Evolutionary conservation across 2,888 invertebrate genomes (phyloP).

Genomic region (Rhamphomyia laevipes): DNA sequence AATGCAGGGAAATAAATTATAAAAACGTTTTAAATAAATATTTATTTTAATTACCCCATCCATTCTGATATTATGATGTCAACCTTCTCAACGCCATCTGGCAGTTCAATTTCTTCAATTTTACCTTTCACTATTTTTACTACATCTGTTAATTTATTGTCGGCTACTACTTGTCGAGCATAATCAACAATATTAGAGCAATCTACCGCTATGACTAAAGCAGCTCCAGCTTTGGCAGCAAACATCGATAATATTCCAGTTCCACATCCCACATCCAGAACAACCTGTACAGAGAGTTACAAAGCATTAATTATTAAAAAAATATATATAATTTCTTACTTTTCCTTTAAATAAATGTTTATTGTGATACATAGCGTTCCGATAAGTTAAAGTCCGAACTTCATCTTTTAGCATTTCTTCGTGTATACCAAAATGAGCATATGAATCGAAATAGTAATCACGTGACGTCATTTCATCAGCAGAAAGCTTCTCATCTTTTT

Average conservation of each 20-base stretch:
- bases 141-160: slow-evolving; percentile 65
- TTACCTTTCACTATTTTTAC: slow-evolving; percentile 80
- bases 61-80: slow-evolving; percentile 82
- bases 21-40: background rate
- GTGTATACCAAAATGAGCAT: slow-evolving; percentile 99
- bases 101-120: slow-evolving; percentile 90
- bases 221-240: slow-evolving; percentile 96
- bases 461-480: slow-evolving; percentile 97
- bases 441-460: slow-evolving; percentile 99
- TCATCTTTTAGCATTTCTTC: slow-evolving; percentile 99
- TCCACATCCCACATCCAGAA: slow-evolving; percentile 97
- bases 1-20: background rate
- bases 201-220: slow-evolving; percentile 91
- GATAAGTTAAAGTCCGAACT: slow-evolving; percentile 93
- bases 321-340: slow-evolving; percentile 31
- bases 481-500: background rate
- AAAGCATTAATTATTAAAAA: background rate
- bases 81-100: slow-evolving; percentile 79
- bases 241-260: slow-evolving; percentile 99
- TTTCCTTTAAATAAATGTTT: slow-evolving; percentile 92
- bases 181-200: slow-evolving; percentile 98
- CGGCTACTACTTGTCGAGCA: slow-evolving; percentile 87
- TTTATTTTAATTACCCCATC: slow-evolving; percentile 57
- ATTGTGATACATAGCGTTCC: slow-evolving; percentile 99
- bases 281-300: slow-evolving; percentile 42